Conservation (phyloP, 2,888 invertebrate species). For the Hyalella azteca region DNA sequence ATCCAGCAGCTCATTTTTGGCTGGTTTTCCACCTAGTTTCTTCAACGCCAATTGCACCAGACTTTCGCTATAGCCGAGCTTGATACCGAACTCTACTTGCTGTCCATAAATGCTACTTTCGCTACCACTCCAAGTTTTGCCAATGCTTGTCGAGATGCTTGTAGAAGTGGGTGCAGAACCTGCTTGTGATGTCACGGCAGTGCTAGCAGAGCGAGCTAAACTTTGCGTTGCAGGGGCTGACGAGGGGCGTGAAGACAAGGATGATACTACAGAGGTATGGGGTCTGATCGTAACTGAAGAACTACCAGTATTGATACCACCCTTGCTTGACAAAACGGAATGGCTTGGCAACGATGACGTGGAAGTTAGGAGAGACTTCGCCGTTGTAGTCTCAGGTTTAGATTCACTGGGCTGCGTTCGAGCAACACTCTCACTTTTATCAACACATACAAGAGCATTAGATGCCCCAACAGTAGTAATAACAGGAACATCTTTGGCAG, state of each 20-base stretch:
- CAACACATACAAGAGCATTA: too few species aligned
- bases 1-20: conserved; percentile 84
- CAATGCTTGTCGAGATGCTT: neutral
- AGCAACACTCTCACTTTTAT: too few species aligned
- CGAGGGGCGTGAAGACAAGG: neutral
- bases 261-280: neutral
- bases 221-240: conserved; percentile 9
- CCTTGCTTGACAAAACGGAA: neutral
- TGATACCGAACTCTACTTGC: conserved; percentile 87
- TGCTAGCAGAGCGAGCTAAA: conserved; percentile 1
- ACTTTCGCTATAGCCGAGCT: conserved; percentile 88
- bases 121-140: neutral
- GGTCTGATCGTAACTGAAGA: neutral
- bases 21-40: conserved; percentile 83
- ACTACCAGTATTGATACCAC: neutral
- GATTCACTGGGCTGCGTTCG: too few species aligned
- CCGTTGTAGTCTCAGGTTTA: neutral
- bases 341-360: conserved; percentile 1
- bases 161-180: neutral
- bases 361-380: neutral
- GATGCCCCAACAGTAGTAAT: neutral
- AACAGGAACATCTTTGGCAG: neutral
- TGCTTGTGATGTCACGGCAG: neutral
- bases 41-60: conserved; percentile 82
- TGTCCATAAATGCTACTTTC: conserved; percentile 69